These are phyloP conservation scores for Chironomus riparius DNA, from an alignment of 2,888 invertebrate genomes.

Conservation along the genomic window DNA sequence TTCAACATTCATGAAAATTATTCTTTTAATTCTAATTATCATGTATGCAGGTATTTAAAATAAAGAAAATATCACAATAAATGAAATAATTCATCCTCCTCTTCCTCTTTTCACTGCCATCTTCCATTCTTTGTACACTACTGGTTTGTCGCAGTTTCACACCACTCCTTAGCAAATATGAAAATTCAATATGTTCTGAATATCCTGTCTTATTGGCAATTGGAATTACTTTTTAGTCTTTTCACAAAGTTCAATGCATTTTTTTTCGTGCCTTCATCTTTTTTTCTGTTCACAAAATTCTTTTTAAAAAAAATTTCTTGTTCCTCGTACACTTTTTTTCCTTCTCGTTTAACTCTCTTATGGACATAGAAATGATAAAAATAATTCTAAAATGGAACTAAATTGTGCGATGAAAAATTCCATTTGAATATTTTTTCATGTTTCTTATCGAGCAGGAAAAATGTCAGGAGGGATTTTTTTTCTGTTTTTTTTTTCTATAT, in stretches of 20 bases:
- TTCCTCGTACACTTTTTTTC: background rate
- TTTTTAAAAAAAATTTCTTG: background rate
- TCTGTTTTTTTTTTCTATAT: too few species aligned
- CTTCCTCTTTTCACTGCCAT: background rate
- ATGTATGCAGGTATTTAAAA: too few species aligned
- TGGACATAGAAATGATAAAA: background rate
- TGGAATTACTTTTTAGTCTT: background rate
- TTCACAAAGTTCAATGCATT: background rate
- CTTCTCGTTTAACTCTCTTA: background rate
- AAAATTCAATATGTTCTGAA: slow-evolving; percentile 22
- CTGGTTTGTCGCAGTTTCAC: background rate
- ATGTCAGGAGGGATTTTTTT: background rate
- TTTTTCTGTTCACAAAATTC: background rate
- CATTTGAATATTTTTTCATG: background rate
- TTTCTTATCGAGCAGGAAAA: background rate
- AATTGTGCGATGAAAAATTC: background rate
- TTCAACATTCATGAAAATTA: too few species aligned
- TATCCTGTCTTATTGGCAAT: background rate
- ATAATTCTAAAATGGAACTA: background rate
- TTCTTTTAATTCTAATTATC: background rate
- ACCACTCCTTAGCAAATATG: slow-evolving; percentile 13
- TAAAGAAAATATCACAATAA: too few species aligned
- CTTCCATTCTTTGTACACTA: too few species aligned
- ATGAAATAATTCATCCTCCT: background rate
- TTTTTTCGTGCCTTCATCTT: background rate